Evolutionary conservation across 1,140 invertebrate species (phyloP), one percentile per base, ranked within the genome.

Genomic region (Paraescarpia echinospica): DNA sequence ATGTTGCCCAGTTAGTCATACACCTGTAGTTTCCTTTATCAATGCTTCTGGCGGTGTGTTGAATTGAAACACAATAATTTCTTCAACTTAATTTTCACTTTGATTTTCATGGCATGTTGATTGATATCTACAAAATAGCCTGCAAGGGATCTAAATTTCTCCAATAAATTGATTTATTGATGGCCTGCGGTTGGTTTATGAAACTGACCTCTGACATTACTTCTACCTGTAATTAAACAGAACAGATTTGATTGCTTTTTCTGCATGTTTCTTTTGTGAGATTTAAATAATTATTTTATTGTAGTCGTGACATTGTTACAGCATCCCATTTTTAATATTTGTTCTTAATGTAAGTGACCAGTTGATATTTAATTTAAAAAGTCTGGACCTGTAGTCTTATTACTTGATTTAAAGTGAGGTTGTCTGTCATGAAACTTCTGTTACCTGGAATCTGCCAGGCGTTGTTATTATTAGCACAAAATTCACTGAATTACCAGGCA

Each of bases 171-270:
- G 59, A 77, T 77, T 77, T 77, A 77, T 77, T 77, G 59, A 8
- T 77, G 41, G 41, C 41, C 41, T 41, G 59, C 59, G 27, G 27
- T 77, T 77, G 59, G 1, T 77, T 77, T 31, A 77, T 31, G 1
- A 77, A 77, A 77, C 59, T 41, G 59, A 77, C 59, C 59, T 22
- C 31, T 91, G 2, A 91, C 90, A 59, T 93, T 41, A 93, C 93
- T 93, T 92, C 35, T 2, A 33, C 8, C 48, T 9, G 48, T 51
- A 8, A 51, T 51, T 77, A 77, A 77, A 77, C 27, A 77, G 59
- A 27, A 77, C 48, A 77, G 22, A 77, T 77, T 77, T 77, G 4
- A 22, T 31, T 77, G 4, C 22, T 27, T 77, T 77, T 77, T 27
- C 8, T 77, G 59, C 4, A 77, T 18, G 59, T 18, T 12, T 77